Evolutionary conservation across 2,797 vertebrate genomes (phyloP), one percentile per base, ranked within the genome.

Genomic region (Periophthalmus magnuspinnatus): DNA sequence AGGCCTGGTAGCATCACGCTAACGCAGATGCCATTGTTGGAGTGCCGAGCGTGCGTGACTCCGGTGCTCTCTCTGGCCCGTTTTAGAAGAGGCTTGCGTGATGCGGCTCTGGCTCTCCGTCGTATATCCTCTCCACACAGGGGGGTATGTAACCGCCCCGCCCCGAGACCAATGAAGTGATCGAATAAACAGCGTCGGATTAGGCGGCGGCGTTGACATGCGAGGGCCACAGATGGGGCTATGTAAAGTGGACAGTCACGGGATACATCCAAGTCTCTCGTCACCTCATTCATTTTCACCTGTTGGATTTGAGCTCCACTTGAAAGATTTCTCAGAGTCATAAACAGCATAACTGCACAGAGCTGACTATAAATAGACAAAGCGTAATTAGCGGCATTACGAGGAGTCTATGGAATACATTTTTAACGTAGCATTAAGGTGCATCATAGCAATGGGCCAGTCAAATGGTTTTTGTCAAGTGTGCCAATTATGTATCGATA

Each of bases 21-120:
- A 88, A 85, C 84, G 78, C 84, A 90, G 86, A 90, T 86, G 86
- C 83, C 82, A 83, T 81, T 74, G 83, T 58, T 2, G 60, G 77
- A 82, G 52, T 81, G 79, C 77, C 62, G 74, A 77, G 77, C 79
- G 82, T 88, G 86, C 84, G 70, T 86, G 87, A 90, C 80, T 59
- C 85, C 72, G 79, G 70, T n/a, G 54, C 77, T 72, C 70, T 71
- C 80, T 85, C 75, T 76, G 65, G 67, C 80, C 77, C 84, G 64
- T 88, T 89, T 86, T 84, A 86, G 84, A 80, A 70, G 77, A 21
- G 22, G 82, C 65, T 86, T 69, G 89, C 79, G 72, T 90, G 87
- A 91, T 83, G 81, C 78, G 67, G 72, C 74, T 69, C 81, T 79
- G 60, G 7, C 80, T 82, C 66, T 79, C 75, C 56, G 54, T 81